Evolutionary conservation across 2,888 invertebrate species (phyloP).

Genomic region (Lacanobia wlatinum): DNA sequence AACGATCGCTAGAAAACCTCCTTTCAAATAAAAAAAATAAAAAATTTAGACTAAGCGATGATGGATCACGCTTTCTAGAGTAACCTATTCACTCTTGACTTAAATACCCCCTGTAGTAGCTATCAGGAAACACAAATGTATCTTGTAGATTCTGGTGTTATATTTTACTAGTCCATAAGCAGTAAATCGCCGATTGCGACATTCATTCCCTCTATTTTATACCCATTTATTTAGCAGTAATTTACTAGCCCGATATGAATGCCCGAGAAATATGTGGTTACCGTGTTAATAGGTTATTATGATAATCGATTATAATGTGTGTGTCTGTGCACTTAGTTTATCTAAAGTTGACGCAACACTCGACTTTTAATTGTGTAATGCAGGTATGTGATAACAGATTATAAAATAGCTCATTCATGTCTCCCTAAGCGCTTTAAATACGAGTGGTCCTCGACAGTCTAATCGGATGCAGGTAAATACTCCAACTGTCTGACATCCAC

Average conservation of each 20-base stretch:
- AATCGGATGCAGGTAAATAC: not conserved
- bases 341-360: constrained; percentile 31
- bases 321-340: constrained; percentile 3
- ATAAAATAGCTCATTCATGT: not conserved
- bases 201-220: not conserved
- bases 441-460: not conserved
- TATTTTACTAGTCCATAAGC: not conserved
- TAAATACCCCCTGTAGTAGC: too few species aligned
- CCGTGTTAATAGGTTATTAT: constrained; percentile 3
- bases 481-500: too few species aligned
- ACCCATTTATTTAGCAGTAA: not conserved
- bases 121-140: too few species aligned
- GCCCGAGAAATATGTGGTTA: not conserved
- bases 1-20: too few species aligned
- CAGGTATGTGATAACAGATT: constrained; percentile 11
- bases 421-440: not conserved
- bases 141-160: too few species aligned
- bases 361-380: constrained; percentile 23
- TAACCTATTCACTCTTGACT: too few species aligned
- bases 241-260: constrained; percentile 11
- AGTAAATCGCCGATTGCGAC: not conserved
- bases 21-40: too few species aligned
- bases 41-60: too few species aligned
- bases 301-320: constrained; percentile 7
- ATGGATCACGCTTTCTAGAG: too few species aligned